A percentile compares a stretch with the other conserved stretches of the same genome.
Evolutionary conservation across 1,140 invertebrate genomes (phyloP).

Genomic region (Pectinophora gossypiella): DNA sequence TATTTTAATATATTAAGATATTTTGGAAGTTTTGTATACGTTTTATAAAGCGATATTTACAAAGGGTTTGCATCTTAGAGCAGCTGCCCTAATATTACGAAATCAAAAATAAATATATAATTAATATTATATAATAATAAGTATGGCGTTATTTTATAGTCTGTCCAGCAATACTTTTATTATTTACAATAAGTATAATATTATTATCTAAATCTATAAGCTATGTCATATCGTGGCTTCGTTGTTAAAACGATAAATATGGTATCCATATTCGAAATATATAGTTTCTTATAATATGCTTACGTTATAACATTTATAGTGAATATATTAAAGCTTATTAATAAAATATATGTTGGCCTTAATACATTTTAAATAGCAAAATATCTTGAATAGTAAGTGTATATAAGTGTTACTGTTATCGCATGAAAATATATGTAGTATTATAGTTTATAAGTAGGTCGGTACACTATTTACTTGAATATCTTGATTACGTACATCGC

Average conservation of each 20-base stretch:
- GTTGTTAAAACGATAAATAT: neutral
- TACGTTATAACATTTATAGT: neutral
- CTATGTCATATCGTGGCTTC: neutral
- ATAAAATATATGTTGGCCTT: neutral
- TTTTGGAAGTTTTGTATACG: neutral
- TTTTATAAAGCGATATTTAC: conserved; percentile 17
- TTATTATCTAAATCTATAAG: neutral
- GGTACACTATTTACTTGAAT: no score
- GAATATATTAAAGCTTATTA: neutral
- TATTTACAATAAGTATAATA: neutral
- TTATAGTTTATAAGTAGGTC: no score
- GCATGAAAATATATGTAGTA: no score
- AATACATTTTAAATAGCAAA: neutral
- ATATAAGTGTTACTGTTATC: no score
- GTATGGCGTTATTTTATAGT: conserved; percentile 44
- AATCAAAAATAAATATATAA: neutral
- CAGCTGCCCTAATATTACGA: no score
- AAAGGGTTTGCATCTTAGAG: conserved; percentile 18
- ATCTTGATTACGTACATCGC: no score
- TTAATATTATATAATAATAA: no score
- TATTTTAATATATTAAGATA: neutral
- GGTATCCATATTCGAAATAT: neutral
- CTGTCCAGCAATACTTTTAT: conserved; percentile 46
- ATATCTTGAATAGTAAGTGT: neutral
- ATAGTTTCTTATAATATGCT: neutral